Base-by-base conservation (phyloP, 2,113 vertebrate species). In the Sinocyclocheilus anophthalmus region DNA sequence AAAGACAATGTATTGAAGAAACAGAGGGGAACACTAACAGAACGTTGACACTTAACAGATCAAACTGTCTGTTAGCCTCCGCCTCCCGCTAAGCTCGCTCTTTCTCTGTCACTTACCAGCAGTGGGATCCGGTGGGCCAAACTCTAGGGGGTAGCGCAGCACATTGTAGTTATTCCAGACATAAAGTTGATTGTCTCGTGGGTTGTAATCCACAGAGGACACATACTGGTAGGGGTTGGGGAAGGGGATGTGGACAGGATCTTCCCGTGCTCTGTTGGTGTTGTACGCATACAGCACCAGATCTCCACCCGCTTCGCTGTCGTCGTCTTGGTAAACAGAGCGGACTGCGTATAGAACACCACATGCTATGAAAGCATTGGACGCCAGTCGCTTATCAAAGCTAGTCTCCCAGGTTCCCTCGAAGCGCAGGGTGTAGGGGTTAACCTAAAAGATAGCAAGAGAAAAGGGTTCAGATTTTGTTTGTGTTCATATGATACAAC, bases 91-190 rank as follows among this genome's bases (percentile, higher is more conserved):
- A 11, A 48, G 12, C 4, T 48, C 10, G 3, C 45, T 48, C 45
- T 48, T 48, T 48, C 3, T 48, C 45, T 45, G 45, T 45, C 53
- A 57, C 87, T 50, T n/a, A 97, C 97, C 97, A 24, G 95, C 95
- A 2, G 95, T 97, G 48, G 96, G 97, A 2, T 96, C 96, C 0
- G 96, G 96, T 0, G 96, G 96, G 0, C 95, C 96, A 48, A 99
- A 99, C 90, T 96, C 96, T 76, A 99, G 93, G 0, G 95, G 94
- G 89, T 99, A 99, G 88, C 97, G 94, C 86, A 98, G 94, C 84
- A 99, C 94, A 12, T 97, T 97, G 88, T 97, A 97, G 94, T 99
- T 99, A 90, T 99, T 99, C 97, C 97, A 99, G 73, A 98, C 97
- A 11, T 98, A 99, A 0, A 99, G 95, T 89, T 97, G 97, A 90